Evolutionary conservation across 1,140 invertebrate species (phyloP), one percentile per base, ranked within the genome.

Genomic region (Microplitis mediator): DNA sequence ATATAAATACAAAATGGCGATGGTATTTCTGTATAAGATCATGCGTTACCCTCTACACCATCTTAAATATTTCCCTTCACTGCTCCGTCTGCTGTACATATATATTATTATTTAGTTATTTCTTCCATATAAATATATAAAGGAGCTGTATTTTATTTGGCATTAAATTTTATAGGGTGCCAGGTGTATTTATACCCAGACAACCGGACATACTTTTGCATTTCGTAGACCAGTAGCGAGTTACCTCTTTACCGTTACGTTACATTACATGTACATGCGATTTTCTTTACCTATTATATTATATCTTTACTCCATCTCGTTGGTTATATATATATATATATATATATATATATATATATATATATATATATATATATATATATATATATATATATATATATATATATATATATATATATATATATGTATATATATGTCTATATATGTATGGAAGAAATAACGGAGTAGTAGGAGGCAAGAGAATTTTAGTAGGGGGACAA

Each of bases 1-100:
- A n/a, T 45, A 71, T 52, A n/a, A 16, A 73, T 73, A 73, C 52
- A 73, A 75, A 62, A 70, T 31, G 60, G 65, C 71, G 54, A 9
- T 61, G 9, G 65, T 35, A 71, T 67, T 65, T 73, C 71, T 71
- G 51, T 35, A 36, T 61, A 65, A 68, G 11, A 70, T n/a, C n/a
- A n/a, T 3, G 31, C 23, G 39, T 45, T 9, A 3, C 3, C 4
- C 39, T 9, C 31, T 58, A 45, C 54, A 23, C 23, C 23, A 72
- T 66, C 70, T 72, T 66, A 72, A 72, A 65, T 72, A 58, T 66
- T 45, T 23, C 31, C n/a, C 9, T 11, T 67, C 39, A 45, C 39
- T 45, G 2, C 23, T 23, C 23, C 23, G 0, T 45, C 39, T 45
- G 8, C 8, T 34, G 23, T 31, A 67, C 4, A 72, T 72, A 31